phyloP scores from a whole-genome alignment of 2,797 vertebrate genomes.

The Myotis myotis region DNA sequence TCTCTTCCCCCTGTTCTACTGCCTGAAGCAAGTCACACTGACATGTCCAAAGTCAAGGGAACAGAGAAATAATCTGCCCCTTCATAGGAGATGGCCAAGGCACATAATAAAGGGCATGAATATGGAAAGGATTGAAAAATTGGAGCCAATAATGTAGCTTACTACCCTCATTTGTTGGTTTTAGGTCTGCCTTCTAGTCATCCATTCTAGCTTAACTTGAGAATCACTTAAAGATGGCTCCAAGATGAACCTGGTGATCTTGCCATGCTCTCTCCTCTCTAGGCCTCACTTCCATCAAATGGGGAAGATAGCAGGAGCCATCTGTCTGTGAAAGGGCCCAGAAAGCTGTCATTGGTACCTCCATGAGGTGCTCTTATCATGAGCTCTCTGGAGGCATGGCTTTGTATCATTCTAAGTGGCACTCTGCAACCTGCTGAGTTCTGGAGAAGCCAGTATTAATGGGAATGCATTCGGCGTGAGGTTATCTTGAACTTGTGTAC shows the following conservation, averaged over 20 bases:
- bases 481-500: constrained; percentile 27
- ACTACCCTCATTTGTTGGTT: background rate
- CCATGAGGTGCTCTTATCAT: background rate
- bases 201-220: background rate
- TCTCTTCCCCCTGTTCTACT: background rate
- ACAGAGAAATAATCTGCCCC: background rate
- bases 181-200: background rate
- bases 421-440: constrained; percentile 31
- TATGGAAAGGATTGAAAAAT: background rate
- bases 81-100: background rate
- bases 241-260: background rate
- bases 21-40: background rate
- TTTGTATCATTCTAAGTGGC: background rate
- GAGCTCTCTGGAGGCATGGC: background rate
- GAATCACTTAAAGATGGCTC: background rate
- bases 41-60: background rate
- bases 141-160: background rate
- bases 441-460: constrained; percentile 26
- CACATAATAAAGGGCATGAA: background rate
- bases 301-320: background rate
- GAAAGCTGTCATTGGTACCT: background rate
- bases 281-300: background rate
- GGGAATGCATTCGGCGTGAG: background rate
- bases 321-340: background rate
- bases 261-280: background rate